Conservation (phyloP, 2,888 invertebrate species). For the Noctua janthina region DNA sequence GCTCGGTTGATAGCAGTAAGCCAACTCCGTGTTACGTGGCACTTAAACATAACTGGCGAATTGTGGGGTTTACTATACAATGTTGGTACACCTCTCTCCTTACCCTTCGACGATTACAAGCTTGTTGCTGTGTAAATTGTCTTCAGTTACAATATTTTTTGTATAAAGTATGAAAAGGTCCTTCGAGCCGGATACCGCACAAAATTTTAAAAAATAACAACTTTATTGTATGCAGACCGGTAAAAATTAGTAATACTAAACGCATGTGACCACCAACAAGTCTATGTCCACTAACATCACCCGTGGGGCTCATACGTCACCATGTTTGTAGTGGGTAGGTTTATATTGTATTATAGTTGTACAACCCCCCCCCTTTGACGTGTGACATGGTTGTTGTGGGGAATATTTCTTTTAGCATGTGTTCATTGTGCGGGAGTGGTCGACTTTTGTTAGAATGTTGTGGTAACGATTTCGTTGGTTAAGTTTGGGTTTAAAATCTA, state of each 20-base stretch:
- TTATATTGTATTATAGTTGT: slow-evolving; percentile 64
- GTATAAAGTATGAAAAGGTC: not conserved
- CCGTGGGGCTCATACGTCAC: slow-evolving; percentile 62
- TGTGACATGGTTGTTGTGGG: slow-evolving; percentile 18
- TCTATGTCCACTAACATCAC: slow-evolving; percentile 50
- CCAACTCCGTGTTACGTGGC: not conserved
- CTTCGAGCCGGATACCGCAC: slow-evolving; percentile 20
- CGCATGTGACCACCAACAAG: slow-evolving; percentile 36
- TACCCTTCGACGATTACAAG: not conserved
- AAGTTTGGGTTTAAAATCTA: not conserved
- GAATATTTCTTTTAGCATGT: slow-evolving; percentile 21
- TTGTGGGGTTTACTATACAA: not conserved
- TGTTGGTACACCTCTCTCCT: not conserved
- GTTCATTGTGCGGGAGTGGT: not conserved
- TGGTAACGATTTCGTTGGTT: not conserved
- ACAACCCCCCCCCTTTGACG: slow-evolving; percentile 28
- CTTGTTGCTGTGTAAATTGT: not conserved
- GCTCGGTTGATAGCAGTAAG: not conserved
- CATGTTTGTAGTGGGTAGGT: slow-evolving; percentile 59
- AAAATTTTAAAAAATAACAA: not conserved
- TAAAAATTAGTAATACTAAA: slow-evolving; percentile 45
- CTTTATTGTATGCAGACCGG: slow-evolving; percentile 2
- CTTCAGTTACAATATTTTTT: not conserved
- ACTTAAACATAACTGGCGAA: not conserved
- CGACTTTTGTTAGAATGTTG: not conserved